These are phyloP conservation scores for Eupeodes luniger DNA, from an alignment of 2,888 invertebrate species.

Conservation along the genomic window DNA sequence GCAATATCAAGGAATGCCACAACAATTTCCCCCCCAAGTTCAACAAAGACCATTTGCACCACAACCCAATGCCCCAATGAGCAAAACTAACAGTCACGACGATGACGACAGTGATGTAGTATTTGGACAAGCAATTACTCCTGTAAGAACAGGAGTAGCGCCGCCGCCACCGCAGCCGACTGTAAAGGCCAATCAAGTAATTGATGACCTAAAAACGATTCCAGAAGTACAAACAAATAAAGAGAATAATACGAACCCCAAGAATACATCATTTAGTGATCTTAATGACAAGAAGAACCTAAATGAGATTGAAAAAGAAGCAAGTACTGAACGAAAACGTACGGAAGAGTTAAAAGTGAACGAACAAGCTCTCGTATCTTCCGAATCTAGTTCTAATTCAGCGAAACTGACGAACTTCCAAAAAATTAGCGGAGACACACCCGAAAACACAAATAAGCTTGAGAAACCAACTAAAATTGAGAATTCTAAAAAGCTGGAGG, in stretches of 20 bases:
- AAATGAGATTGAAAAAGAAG: conserved; percentile 56
- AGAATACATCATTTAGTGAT: conserved; percentile 41
- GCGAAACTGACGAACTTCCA: conserved; percentile 61
- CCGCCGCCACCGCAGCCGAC: conserved; percentile 13
- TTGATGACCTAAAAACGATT: conserved; percentile 71
- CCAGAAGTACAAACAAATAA: conserved; percentile 30
- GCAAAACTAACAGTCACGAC: conserved; percentile 77
- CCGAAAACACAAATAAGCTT: conserved; percentile 38
- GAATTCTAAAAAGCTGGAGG: conserved; percentile 11
- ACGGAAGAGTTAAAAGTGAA: conserved; percentile 15
- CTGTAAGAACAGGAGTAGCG: conserved; percentile 78
- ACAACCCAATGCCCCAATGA: conserved; percentile 73
- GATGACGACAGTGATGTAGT: conserved; percentile 84
- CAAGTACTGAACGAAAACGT: not conserved
- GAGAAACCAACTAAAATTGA: conserved; percentile 37
- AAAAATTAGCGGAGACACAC: conserved; percentile 43
- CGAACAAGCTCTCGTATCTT: conserved; percentile 37
- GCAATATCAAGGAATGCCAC: conserved; percentile 68
- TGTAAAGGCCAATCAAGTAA: conserved; percentile 14
- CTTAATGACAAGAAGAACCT: conserved; percentile 54
- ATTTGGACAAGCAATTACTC: conserved; percentile 83
- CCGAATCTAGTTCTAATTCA: conserved; percentile 54
- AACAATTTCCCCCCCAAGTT: conserved; percentile 73
- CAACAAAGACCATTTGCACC: conserved; percentile 78
- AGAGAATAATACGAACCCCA: not conserved